Conservation (phyloP, 2,113 vertebrate genomes). For the Ranitomeya variabilis region DNA sequence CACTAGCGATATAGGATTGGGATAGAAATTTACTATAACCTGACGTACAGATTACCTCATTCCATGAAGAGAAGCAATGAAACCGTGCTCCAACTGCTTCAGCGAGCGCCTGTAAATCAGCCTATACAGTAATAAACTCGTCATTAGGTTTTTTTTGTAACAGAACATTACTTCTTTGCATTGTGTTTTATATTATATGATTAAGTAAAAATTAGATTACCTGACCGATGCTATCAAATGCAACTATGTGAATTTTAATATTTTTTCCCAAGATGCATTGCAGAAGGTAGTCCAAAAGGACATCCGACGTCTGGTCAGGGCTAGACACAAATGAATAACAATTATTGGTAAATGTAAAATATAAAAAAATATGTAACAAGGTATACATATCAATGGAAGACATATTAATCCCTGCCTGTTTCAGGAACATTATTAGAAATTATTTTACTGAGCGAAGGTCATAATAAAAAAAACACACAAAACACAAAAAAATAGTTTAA, state of each 20-base stretch:
- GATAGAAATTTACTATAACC: background rate
- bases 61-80: constrained; percentile 72
- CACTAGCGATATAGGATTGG: background rate
- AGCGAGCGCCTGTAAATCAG: constrained; percentile 70
- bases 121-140: constrained; percentile 58
- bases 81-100: constrained; percentile 69
- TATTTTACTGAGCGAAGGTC: too few relatives aligned
- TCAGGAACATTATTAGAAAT: too few relatives aligned
- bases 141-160: background rate
- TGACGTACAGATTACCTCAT: constrained; percentile 67
- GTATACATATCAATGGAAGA: background rate
- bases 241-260: constrained; percentile 68
- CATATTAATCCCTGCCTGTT: too few relatives aligned
- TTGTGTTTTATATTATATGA: background rate
- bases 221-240: constrained; percentile 70
- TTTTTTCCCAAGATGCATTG: constrained; percentile 68
- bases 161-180: background rate
- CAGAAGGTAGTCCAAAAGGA: constrained; percentile 71
- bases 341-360: background rate
- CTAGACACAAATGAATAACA: constrained; percentile 62
- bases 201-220: constrained; percentile 49
- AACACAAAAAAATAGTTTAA: too few relatives aligned
- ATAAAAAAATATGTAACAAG: background rate
- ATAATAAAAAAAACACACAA: too few relatives aligned
- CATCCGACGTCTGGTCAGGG: constrained; percentile 75